A percentile compares a stretch with the other conserved stretches of the same genome.
Conservation (phyloP, 2,888 invertebrate species). For the Agrochola circellaris region DNA sequence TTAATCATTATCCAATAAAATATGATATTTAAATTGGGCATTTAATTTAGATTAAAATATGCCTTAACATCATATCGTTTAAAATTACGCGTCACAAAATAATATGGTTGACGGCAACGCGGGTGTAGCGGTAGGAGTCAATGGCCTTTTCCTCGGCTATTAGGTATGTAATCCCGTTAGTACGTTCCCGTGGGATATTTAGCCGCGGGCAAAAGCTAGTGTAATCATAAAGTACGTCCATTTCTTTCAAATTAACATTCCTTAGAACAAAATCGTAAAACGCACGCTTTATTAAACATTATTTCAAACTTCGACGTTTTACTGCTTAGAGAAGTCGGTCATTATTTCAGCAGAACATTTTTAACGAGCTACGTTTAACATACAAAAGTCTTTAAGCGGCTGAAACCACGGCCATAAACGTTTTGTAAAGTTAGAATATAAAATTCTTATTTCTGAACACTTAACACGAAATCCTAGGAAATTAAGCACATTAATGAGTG, state of each 20-base stretch:
- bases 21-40: too few species aligned
- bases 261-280: slow-evolving; percentile 21
- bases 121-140: too few species aligned
- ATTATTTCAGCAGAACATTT: slow-evolving; percentile 16
- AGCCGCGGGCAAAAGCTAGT: too few species aligned
- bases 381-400: not conserved
- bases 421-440: not conserved
- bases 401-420: not conserved
- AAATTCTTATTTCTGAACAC: slow-evolving; percentile 5
- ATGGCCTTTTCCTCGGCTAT: too few species aligned
- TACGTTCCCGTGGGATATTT: too few species aligned
- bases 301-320: slow-evolving; percentile 20
- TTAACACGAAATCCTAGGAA: slow-evolving; percentile 31
- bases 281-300: slow-evolving; percentile 13
- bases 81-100: too few species aligned
- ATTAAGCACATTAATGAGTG: slow-evolving; percentile 14
- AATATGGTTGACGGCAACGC: too few species aligned
- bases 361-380: slow-evolving; percentile 11
- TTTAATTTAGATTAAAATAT: too few species aligned
- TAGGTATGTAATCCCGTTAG: too few species aligned
- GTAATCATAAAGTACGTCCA: slow-evolving; percentile 3
- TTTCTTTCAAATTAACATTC: slow-evolving; percentile 27
- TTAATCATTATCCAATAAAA: too few species aligned
- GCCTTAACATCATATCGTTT: too few species aligned
- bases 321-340: slow-evolving; percentile 11